phyloP scores from a whole-genome alignment of 2,888 invertebrate genomes.

The Mythimna albipuncta region DNA sequence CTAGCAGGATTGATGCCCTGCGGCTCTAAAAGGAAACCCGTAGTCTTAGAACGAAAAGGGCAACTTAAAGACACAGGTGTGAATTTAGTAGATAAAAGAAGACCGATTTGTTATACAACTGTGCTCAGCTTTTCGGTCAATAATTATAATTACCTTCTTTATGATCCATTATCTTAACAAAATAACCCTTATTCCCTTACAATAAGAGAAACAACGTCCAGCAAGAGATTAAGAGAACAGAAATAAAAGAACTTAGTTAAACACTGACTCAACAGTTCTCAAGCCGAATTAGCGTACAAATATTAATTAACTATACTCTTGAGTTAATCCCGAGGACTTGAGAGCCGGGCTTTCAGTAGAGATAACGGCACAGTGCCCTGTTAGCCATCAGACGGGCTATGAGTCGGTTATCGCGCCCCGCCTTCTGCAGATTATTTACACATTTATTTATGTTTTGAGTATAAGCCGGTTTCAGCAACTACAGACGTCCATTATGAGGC shows the following conservation, averaged over 20 bases:
- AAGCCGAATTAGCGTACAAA: constrained; percentile 50
- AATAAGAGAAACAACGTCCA: neutral
- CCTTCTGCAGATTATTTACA: constrained; percentile 65
- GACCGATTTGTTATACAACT: too few species aligned
- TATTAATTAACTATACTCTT: constrained; percentile 49
- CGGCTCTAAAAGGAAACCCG: too few species aligned
- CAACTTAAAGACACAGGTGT: too few species aligned
- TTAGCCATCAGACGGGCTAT: constrained; percentile 67
- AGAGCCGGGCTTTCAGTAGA: constrained; percentile 39
- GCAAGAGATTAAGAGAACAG: constrained; percentile 14
- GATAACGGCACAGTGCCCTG: constrained; percentile 66
- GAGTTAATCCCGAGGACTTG: constrained; percentile 55
- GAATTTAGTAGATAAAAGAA: too few species aligned
- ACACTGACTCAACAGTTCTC: constrained; percentile 43
- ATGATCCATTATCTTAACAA: neutral
- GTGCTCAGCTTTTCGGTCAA: neutral
- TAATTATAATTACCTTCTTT: neutral
- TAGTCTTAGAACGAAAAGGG: too few species aligned
- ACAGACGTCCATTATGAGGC: constrained; percentile 52
- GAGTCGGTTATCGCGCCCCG: constrained; percentile 68
- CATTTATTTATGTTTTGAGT: constrained; percentile 59
- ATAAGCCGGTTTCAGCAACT: constrained; percentile 55
- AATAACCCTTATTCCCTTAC: neutral
- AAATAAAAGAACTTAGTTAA: constrained; percentile 32
- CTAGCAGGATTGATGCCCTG: too few species aligned